These are phyloP conservation scores for Echeneis naucrates DNA, from an alignment of 2,797 vertebrate genomes.

Conservation along the genomic window DNA sequence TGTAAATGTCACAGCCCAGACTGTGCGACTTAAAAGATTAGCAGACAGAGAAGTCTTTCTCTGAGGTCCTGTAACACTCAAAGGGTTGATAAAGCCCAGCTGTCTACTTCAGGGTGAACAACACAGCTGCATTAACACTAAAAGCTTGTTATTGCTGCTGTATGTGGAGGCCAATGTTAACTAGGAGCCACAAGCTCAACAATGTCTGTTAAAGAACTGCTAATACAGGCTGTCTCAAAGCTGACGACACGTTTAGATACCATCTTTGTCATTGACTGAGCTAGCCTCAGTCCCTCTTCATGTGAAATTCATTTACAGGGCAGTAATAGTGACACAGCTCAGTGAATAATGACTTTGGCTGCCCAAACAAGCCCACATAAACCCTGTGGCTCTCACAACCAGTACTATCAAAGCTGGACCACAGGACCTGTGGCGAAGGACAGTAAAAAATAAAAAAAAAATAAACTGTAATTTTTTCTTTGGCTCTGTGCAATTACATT, in stretches of 20 bases:
- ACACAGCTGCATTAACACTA: slow-evolving; percentile 41
- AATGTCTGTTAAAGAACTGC: slow-evolving; percentile 31
- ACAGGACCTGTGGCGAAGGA: slow-evolving; percentile 20
- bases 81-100: slow-evolving; percentile 60
- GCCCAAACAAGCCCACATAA: slow-evolving; percentile 57
- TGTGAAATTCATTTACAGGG: slow-evolving; percentile 60
- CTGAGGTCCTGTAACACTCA: slow-evolving; percentile 39
- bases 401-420: slow-evolving; percentile 50
- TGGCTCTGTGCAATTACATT: slow-evolving; percentile 63
- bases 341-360: slow-evolving; percentile 62
- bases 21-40: slow-evolving; percentile 69
- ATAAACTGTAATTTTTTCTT: slow-evolving; percentile 57
- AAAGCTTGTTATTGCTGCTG: slow-evolving; percentile 21
- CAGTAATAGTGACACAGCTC: slow-evolving; percentile 57
- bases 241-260: slow-evolving; percentile 34
- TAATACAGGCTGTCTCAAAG: slow-evolving; percentile 10
- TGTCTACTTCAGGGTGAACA: slow-evolving; percentile 46
- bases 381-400: slow-evolving; percentile 44
- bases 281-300: slow-evolving; percentile 38
- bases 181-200: slow-evolving; percentile 32
- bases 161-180: slow-evolving; percentile 44
- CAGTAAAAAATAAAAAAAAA: slow-evolving; percentile 22
- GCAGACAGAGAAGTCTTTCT: slow-evolving; percentile 51
- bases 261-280: slow-evolving; percentile 32
- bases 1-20: slow-evolving; percentile 66